These are phyloP conservation scores for Cephus pulcher DNA, from an alignment of 2,888 invertebrate species.

Conservation along the genomic window DNA sequence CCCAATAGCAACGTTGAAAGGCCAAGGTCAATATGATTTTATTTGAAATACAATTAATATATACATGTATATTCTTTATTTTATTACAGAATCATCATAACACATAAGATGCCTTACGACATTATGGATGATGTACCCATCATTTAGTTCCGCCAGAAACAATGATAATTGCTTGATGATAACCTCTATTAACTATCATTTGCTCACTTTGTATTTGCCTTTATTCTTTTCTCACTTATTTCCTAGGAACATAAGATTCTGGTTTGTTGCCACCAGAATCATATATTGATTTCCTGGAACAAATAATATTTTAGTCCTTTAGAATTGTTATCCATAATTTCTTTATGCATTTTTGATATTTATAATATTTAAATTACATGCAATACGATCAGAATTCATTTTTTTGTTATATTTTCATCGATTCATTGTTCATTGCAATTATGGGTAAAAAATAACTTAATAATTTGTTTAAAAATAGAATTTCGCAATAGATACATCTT, in stretches of 20 bases:
- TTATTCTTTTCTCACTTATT: neutral
- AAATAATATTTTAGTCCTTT: neutral
- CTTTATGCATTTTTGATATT: neutral
- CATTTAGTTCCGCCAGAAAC: neutral
- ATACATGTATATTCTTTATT: neutral
- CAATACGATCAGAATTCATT: neutral
- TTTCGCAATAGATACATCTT: neutral
- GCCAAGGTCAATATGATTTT: neutral
- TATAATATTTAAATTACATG: neutral
- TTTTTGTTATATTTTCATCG: neutral
- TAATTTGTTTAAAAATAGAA: neutral
- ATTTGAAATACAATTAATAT: neutral
- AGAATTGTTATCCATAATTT: neutral
- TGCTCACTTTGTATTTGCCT: neutral
- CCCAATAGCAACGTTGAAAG: neutral
- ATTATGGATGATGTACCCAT: neutral
- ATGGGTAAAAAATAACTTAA: neutral
- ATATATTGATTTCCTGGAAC: neutral
- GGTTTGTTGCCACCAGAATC: neutral
- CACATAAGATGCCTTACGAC: neutral
- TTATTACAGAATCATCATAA: neutral
- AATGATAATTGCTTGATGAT: neutral
- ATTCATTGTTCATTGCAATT: neutral
- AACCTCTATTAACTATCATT: neutral
- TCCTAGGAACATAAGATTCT: neutral